phyloP scores from a whole-genome alignment of 2,797 vertebrate species.

The Coracias cyanogaster region DNA sequence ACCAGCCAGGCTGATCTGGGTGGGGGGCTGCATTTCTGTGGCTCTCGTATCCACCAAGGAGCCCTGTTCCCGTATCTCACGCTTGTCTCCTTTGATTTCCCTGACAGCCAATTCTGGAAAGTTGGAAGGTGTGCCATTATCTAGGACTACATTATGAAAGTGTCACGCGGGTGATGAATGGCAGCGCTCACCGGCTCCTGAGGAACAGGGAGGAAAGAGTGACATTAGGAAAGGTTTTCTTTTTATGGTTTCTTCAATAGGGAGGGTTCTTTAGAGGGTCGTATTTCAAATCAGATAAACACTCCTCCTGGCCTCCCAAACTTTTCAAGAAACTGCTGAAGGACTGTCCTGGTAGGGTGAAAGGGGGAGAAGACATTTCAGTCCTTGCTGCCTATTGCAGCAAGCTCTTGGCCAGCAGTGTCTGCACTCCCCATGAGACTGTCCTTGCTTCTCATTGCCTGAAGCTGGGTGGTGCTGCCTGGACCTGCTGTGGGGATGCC shows the following conservation, averaged over 20 bases:
- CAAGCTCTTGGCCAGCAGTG: background rate
- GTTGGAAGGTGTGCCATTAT: constrained; percentile 58
- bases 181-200: constrained; percentile 23
- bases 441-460: background rate
- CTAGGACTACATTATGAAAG: constrained; percentile 67
- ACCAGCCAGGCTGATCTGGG: background rate
- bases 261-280: constrained; percentile 49
- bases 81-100: constrained; percentile 70
- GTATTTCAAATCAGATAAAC: constrained; percentile 54
- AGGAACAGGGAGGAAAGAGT: constrained; percentile 41
- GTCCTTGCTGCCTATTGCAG: background rate
- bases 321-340: background rate
- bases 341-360: background rate
- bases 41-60: background rate
- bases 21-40: rapidly evolving
- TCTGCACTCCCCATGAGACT: rapidly evolving
- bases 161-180: constrained; percentile 67
- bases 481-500: background rate
- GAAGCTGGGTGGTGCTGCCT: background rate
- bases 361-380: rapidly evolving
- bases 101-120: constrained; percentile 64
- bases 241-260: constrained; percentile 64
- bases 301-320: background rate
- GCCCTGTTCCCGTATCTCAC: constrained; percentile 15
- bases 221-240: constrained; percentile 66